Conservation (phyloP, 2,888 invertebrate species). For the Cyclophora punctaria region DNA sequence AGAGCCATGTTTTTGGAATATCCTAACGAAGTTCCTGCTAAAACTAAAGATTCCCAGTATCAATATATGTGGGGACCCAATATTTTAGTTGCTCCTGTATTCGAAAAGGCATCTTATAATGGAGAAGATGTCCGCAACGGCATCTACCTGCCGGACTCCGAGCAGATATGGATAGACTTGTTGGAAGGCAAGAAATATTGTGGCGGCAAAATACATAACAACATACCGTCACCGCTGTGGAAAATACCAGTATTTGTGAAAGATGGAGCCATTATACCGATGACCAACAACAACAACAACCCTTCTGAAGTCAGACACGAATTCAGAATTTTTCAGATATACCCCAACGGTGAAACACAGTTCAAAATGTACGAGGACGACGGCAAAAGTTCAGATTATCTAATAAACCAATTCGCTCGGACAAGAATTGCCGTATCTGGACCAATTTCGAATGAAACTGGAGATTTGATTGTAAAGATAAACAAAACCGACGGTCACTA, state of each 20-base stretch:
- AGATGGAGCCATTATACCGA: conserved; percentile 62
- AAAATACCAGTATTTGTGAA: conserved; percentile 59
- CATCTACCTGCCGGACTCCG: conserved; percentile 47
- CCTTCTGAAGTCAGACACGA: conserved; percentile 47
- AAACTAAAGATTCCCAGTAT: conserved; percentile 57
- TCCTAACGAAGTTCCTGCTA: conserved; percentile 39
- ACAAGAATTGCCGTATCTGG: conserved; percentile 40
- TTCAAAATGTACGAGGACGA: conserved; percentile 62
- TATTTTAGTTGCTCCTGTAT: conserved; percentile 59
- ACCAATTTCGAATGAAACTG: conserved; percentile 33
- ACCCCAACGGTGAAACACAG: conserved; percentile 41
- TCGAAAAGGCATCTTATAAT: conserved; percentile 23
- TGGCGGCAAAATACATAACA: conserved; percentile 57
- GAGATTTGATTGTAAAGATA: conserved; percentile 42
- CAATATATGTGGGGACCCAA: conserved; percentile 69
- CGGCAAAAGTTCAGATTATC: conserved; percentile 48
- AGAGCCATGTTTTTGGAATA: conserved; percentile 65
- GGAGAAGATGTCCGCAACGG: conserved; percentile 37
- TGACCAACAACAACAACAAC: conserved; percentile 57
- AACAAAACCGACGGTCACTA: conserved; percentile 47
- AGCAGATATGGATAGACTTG: conserved; percentile 59
- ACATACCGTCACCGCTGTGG: conserved; percentile 51
- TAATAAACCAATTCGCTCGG: conserved; percentile 34
- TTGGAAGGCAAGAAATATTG: conserved; percentile 57
- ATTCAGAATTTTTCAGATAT: conserved; percentile 45